Percentiles rank a stretch among this genome's conserved stretches.
phyloP scores from a whole-genome alignment of 2,888 invertebrate species.

The Hemistola chrysoprasaria region DNA sequence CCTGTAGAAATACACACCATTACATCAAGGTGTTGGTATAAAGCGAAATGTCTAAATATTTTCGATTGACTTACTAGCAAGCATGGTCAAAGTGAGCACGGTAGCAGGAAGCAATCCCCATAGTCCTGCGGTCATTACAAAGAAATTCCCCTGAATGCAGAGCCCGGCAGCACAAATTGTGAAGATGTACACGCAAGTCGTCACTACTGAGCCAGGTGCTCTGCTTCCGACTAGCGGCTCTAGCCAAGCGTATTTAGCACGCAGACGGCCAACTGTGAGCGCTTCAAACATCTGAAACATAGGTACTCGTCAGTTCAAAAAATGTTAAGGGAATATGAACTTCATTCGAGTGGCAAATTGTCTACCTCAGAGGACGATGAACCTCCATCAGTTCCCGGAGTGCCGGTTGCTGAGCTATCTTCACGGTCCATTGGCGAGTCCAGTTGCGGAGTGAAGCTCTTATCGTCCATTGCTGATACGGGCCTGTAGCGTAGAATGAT shows the following conservation, averaged over 20 bases:
- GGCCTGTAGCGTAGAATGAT: constrained; percentile 92
- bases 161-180: constrained; percentile 86
- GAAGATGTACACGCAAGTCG: constrained; percentile 87
- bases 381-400: constrained; percentile 82
- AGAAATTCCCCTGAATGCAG: constrained; percentile 85
- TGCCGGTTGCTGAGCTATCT: constrained; percentile 83
- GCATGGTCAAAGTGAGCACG: constrained; percentile 12
- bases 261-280: constrained; percentile 88
- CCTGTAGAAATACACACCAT: constrained; percentile 80
- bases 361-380: constrained; percentile 81
- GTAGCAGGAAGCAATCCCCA: constrained; percentile 85
- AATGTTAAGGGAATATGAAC: too few species aligned
- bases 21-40: too few species aligned
- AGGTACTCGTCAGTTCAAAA: too few species aligned
- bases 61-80: constrained; percentile 13
- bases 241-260: constrained; percentile 88
- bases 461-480: constrained; percentile 71
- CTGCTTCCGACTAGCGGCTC: constrained; percentile 88
- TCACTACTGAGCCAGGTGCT: constrained; percentile 89
- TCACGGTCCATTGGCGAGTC: constrained; percentile 82
- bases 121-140: constrained; percentile 79
- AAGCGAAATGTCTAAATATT: neutral
- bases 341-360: too few species aligned
- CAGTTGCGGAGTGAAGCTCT: constrained; percentile 72
- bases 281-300: constrained; percentile 82